phyloP scores from a whole-genome alignment of 1,140 invertebrate species.

The Pachyrhynchus sulphureomaculatus region DNA sequence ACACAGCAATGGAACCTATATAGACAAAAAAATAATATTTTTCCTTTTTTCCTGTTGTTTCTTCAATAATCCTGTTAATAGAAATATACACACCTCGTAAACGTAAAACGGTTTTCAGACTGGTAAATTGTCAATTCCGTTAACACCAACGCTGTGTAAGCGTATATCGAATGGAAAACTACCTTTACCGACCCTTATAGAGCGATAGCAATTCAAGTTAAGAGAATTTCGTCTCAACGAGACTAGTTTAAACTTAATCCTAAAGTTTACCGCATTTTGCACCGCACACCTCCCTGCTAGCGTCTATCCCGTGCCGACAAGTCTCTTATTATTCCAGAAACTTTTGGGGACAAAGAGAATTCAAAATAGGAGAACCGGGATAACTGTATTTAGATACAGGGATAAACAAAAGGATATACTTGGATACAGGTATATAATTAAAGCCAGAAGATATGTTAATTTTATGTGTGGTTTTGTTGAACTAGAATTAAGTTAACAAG shows the following conservation, averaged over 20 bases:
- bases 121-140: too few relatives aligned
- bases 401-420: neutral
- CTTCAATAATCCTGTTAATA: too few relatives aligned
- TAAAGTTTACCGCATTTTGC: constrained; percentile 24
- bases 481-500: too few relatives aligned
- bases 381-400: constrained; percentile 4
- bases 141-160: too few relatives aligned
- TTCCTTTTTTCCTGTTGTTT: too few relatives aligned
- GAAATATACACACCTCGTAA: too few relatives aligned
- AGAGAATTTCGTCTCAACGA: constrained; percentile 16
- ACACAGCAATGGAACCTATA: too few relatives aligned
- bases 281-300: constrained; percentile 15
- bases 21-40: too few relatives aligned
- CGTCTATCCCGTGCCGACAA: constrained; percentile 10
- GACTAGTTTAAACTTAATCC: constrained; percentile 29
- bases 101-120: too few relatives aligned
- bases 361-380: neutral
- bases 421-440: neutral
- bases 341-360: constrained; percentile 1
- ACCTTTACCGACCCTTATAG: too few relatives aligned
- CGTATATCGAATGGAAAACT: too few relatives aligned
- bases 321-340: constrained; percentile 18
- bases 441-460: neutral
- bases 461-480: neutral
- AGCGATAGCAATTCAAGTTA: neutral